Evolutionary conservation across 2,113 vertebrate genomes (phyloP).

Genomic region (Cephalopholis sonnerati): DNA sequence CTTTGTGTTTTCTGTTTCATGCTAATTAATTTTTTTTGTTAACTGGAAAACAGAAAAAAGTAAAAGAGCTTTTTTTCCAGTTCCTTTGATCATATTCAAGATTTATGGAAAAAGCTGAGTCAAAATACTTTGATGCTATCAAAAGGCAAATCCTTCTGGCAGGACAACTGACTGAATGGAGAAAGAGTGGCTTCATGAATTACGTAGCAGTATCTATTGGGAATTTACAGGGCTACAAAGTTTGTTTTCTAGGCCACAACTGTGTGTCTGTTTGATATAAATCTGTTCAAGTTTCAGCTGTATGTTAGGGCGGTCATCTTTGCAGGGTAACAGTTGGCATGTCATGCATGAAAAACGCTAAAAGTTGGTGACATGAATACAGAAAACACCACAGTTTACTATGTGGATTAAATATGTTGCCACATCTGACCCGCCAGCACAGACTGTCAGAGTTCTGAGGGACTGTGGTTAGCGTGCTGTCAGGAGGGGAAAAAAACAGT

Average conservation of each 20-base stretch:
- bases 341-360: constrained; percentile 26
- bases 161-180: constrained; percentile 28
- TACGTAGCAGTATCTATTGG: neutral
- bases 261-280: neutral
- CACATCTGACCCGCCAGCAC: constrained; percentile 34
- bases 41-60: neutral
- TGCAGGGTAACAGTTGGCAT: constrained; percentile 7
- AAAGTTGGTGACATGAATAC: constrained; percentile 4
- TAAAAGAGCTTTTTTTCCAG: neutral
- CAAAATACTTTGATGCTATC: constrained; percentile 41
- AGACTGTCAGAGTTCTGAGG: constrained; percentile 36
- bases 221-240: constrained; percentile 24
- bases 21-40: neutral
- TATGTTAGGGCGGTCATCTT: neutral
- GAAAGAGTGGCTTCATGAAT: constrained; percentile 13
- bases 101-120: constrained; percentile 31
- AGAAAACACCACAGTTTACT: constrained; percentile 28
- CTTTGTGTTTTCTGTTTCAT: neutral
- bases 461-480: constrained; percentile 39
- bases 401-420: constrained; percentile 35
- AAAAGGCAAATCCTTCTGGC: constrained; percentile 32
- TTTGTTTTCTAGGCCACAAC: constrained; percentile 27
- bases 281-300: neutral
- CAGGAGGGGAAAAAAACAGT: constrained; percentile 16
- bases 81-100: constrained; percentile 15